These are phyloP conservation scores for Archilochus colubris DNA, from an alignment of 2,113 vertebrate genomes.

Conservation along the genomic window DNA sequence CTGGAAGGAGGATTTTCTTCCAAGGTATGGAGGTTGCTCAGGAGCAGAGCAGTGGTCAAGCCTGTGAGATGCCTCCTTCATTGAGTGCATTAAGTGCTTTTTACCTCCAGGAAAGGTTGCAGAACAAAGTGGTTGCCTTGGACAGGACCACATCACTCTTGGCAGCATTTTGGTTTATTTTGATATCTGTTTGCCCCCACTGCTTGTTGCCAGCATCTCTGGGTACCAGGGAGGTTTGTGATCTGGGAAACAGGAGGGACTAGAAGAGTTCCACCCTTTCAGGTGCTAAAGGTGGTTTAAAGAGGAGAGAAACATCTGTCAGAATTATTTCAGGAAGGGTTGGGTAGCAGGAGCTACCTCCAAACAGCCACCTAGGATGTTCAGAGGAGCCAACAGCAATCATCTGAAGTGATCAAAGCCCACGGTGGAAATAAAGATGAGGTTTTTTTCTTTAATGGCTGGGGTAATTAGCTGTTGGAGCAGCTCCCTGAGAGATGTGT, in stretches of 20 bases:
- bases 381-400: not conserved
- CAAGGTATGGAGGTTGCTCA: accelerated
- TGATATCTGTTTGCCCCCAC: accelerated
- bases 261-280: accelerated
- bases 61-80: not conserved
- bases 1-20: not conserved
- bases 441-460: not conserved
- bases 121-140: not conserved
- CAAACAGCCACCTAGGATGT: not conserved
- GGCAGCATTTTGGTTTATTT: not conserved
- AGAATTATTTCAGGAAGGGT: not conserved
- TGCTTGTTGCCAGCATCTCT: not conserved
- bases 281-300: not conserved
- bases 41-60: not conserved
- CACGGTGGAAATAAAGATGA: not conserved
- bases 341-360: not conserved
- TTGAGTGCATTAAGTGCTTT: not conserved
- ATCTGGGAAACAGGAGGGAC: not conserved
- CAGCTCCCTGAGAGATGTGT: not conserved
- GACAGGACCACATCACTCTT: accelerated
- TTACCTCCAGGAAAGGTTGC: not conserved
- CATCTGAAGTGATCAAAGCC: not conserved
- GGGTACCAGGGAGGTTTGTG: not conserved
- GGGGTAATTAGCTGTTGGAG: not conserved
- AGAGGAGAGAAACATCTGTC: not conserved